Conservation (phyloP, 1,140 invertebrate genomes). For the Trissolcus basalis region DNA sequence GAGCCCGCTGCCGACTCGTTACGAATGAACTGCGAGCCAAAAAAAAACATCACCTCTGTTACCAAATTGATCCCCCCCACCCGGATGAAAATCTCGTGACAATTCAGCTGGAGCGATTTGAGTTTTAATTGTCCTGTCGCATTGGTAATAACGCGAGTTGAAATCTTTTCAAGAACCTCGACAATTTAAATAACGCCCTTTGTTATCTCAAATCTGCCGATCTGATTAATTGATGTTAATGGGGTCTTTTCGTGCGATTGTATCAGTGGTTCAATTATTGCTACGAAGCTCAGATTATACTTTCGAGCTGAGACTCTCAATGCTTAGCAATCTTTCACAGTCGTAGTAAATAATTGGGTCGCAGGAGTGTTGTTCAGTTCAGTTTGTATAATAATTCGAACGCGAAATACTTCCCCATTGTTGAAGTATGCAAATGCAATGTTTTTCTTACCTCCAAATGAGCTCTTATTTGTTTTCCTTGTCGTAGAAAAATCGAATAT, state of each 20-base stretch:
- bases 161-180: conserved; percentile 1
- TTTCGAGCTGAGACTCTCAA: conserved; percentile 9
- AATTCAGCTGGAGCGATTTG: conserved; percentile 1
- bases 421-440: conserved; percentile 36
- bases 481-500: conserved; percentile 26
- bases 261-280: conserved; percentile 12
- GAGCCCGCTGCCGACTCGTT: conserved; percentile 14
- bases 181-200: conserved; percentile 15
- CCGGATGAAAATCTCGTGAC: not conserved
- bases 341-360: conserved; percentile 13
- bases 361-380: conserved; percentile 2
- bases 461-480: conserved; percentile 37
- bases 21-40: conserved; percentile 9
- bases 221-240: conserved; percentile 28
- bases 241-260: conserved; percentile 2
- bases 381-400: conserved; percentile 5
- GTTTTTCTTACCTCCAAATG: conserved; percentile 28
- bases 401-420: conserved; percentile 4
- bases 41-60: not conserved
- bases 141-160: conserved; percentile 11
- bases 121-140: conserved; percentile 14
- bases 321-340: conserved; percentile 4
- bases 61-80: not conserved
- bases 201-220: conserved; percentile 13
- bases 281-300: conserved; percentile 14